phyloP scores from a whole-genome alignment of 2,113 vertebrate genomes.

The Elachura formosa region DNA sequence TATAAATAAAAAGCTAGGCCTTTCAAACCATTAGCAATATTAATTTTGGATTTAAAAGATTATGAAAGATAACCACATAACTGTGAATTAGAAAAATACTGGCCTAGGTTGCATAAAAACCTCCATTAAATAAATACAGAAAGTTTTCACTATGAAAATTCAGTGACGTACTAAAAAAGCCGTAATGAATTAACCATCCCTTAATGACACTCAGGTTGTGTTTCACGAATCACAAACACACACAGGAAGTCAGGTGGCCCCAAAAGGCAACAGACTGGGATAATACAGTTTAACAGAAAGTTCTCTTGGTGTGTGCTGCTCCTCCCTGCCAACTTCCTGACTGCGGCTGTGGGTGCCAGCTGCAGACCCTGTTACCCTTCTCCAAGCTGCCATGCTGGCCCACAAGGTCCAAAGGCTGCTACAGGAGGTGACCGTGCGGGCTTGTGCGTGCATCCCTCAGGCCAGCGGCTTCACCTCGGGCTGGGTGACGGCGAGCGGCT shows the following conservation, averaged over 20 bases:
- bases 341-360: neutral
- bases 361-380: neutral
- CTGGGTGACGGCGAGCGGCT: conserved; percentile 49
- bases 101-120: conserved; percentile 74
- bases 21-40: conserved; percentile 49
- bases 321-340: neutral
- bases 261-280: neutral
- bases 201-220: conserved; percentile 36
- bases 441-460: conserved; percentile 9
- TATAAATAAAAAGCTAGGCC: conserved; percentile 50
- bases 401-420: neutral
- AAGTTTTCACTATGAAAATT: conserved; percentile 72
- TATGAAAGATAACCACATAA: conserved; percentile 62
- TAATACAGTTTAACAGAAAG: conserved; percentile 26
- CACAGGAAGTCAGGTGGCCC: conserved; percentile 24
- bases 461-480: conserved; percentile 18
- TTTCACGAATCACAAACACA: conserved; percentile 66
- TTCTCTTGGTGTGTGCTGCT: neutral
- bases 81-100: conserved; percentile 78
- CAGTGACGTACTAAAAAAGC: conserved; percentile 65
- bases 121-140: conserved; percentile 68
- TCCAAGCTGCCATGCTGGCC: neutral
- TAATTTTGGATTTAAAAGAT: conserved; percentile 48
- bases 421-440: neutral
- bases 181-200: conserved; percentile 22